Evolutionary conservation across 2,797 vertebrate genomes (phyloP).

Genomic region (Xyrichtys novacula): DNA sequence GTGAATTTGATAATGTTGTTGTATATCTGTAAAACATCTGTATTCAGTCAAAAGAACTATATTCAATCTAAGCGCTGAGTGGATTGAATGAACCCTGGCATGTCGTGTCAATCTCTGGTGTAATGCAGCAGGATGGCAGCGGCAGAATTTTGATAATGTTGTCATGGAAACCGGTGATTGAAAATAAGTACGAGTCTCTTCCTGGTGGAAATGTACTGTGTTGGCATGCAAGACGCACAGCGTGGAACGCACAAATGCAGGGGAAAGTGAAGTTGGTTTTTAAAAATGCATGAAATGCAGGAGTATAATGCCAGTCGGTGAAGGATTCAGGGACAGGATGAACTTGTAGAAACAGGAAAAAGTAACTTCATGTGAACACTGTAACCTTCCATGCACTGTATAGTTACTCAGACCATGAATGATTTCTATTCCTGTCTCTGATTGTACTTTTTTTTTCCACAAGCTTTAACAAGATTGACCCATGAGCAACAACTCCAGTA

Average conservation of each 20-base stretch:
- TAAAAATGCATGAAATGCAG: conserved; percentile 31
- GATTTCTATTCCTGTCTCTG: conserved; percentile 35
- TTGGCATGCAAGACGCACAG: conserved; percentile 22
- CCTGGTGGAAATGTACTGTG: conserved; percentile 28
- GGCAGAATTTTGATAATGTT: conserved; percentile 49
- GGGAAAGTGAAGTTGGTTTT: conserved; percentile 16
- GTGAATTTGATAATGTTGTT: conserved; percentile 8
- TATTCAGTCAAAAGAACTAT: conserved; percentile 7
- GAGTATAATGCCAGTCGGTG: not conserved
- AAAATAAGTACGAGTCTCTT: conserved; percentile 45
- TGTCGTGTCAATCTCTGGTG: conserved; percentile 27
- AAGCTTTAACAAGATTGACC: conserved; percentile 40
- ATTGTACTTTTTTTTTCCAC: conserved; percentile 18
- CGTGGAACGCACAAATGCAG: conserved; percentile 10
- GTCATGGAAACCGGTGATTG: conserved; percentile 57
- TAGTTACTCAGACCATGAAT: conserved; percentile 26
- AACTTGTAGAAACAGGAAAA: not conserved
- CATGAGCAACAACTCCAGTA: conserved; percentile 50
- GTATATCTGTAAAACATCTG: conserved; percentile 7
- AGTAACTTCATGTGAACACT: conserved; percentile 21
- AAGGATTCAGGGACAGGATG: conserved; percentile 8
- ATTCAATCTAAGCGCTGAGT: conserved; percentile 16
- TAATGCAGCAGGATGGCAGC: conserved; percentile 33
- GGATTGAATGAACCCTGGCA: conserved; percentile 28
- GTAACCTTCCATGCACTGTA: conserved; percentile 19